Evolutionary conservation across 1,140 invertebrate genomes (phyloP).

Genomic region (Frieseomelitta varia): DNA sequence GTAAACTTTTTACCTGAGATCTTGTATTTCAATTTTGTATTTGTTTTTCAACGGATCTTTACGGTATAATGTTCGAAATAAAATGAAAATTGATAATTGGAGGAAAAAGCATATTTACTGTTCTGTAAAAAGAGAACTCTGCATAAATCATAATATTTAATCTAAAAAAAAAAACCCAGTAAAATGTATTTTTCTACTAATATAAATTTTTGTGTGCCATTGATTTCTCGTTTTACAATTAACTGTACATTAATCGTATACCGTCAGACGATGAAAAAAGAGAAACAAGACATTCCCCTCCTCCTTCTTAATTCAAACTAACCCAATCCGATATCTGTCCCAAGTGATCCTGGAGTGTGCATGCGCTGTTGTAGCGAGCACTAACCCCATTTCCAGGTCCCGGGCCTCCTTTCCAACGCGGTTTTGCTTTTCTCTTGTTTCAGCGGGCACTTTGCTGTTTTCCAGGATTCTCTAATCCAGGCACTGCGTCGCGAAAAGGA

Average conservation of each 20-base stretch:
- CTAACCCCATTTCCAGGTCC: constrained; percentile 82
- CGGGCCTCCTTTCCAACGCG: constrained; percentile 81
- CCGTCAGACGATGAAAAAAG: neutral
- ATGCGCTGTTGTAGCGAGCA: constrained; percentile 81
- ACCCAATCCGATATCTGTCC: constrained; percentile 12
- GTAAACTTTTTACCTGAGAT: constrained; percentile 18
- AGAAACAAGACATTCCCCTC: neutral
- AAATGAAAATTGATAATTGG: neutral
- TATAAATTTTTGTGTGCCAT: constrained; percentile 49
- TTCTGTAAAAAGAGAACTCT: constrained; percentile 16
- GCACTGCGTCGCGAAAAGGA: constrained; percentile 90
- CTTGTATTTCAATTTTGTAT: neutral
- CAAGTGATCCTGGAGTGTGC: constrained; percentile 70
- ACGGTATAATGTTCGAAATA: no score
- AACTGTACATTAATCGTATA: constrained; percentile 24
- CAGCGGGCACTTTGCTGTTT: constrained; percentile 93
- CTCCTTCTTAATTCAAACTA: constrained; percentile 28
- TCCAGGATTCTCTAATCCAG: constrained; percentile 92
- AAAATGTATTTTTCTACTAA: constrained; percentile 45
- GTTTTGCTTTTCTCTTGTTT: constrained; percentile 84
- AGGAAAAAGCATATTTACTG: neutral
- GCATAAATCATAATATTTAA: constrained; percentile 23
- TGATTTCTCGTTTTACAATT: constrained; percentile 46
- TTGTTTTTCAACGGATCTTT: neutral
- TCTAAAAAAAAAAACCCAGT: constrained; percentile 15